Conservation (phyloP, 2,797 vertebrate species). For the Rhyacichthys aspro region DNA sequence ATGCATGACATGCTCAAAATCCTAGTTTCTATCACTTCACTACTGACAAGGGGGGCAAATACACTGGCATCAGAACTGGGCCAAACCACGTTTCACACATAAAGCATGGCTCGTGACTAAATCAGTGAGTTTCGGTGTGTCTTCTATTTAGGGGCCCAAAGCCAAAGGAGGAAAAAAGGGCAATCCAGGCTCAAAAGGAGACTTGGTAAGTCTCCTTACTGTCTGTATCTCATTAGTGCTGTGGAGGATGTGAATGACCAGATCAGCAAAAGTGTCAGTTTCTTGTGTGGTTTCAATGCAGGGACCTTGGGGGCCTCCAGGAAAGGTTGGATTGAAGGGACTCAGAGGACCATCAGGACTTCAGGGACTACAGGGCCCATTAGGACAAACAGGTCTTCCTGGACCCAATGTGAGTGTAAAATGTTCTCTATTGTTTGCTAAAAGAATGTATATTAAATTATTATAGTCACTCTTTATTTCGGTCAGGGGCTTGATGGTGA, state of each 20-base stretch:
- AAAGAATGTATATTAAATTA: neutral
- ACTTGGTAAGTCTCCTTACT: constrained; percentile 60
- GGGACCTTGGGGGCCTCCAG: constrained; percentile 74
- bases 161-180: constrained; percentile 70
- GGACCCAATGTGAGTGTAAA: constrained; percentile 70
- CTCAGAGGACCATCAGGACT: constrained; percentile 67
- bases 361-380: constrained; percentile 65
- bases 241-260: neutral
- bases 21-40: too few relatives aligned
- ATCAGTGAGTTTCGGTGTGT: constrained; percentile 8
- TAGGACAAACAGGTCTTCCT: constrained; percentile 66
- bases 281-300: constrained; percentile 41
- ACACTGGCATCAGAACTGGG: neutral
- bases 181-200: constrained; percentile 70
- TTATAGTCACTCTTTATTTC: neutral
- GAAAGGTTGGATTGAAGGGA: constrained; percentile 74
- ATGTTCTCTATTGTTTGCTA: neutral
- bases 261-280: constrained; percentile 3
- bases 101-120: neutral
- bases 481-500: constrained; percentile 77
- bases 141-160: constrained; percentile 69
- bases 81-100: neutral
- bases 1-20: too few relatives aligned
- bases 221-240: neutral
- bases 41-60: too few relatives aligned